A percentile compares a stretch with the other conserved stretches of the same genome.
Evolutionary conservation across 1,140 invertebrate species (phyloP).

Genomic region (Brachystomella parvula): DNA sequence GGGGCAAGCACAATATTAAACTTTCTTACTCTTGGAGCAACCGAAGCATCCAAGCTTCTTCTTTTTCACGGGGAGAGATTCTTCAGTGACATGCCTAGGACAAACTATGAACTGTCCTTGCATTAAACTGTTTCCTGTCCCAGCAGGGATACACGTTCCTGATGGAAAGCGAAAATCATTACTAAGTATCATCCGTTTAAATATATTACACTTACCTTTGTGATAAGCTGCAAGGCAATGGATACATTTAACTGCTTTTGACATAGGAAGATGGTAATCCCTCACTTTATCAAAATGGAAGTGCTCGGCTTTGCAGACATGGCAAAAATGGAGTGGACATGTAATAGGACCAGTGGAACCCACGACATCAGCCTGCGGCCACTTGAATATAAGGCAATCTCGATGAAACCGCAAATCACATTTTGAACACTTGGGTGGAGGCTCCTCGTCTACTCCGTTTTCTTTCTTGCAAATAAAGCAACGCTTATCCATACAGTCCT

Average conservation of each 20-base stretch:
- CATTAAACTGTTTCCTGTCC: constrained; percentile 12
- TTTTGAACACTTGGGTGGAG: constrained; percentile 23
- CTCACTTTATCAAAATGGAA: constrained; percentile 17
- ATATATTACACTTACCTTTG: constrained; percentile 23
- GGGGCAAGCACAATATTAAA: neutral
- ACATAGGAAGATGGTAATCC: constrained; percentile 15
- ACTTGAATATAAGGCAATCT: constrained; percentile 16
- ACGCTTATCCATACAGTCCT: constrained; percentile 8
- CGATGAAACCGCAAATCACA: constrained; percentile 26
- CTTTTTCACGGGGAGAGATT: neutral
- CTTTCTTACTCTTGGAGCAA: constrained; percentile 26
- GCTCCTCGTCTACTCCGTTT: neutral
- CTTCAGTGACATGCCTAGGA: constrained; percentile 19
- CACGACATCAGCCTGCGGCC: constrained; percentile 29
- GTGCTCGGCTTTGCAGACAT: constrained; percentile 30
- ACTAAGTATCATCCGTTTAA: neutral
- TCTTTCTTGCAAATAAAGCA: constrained; percentile 26
- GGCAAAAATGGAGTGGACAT: constrained; percentile 33
- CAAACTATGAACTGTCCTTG: constrained; percentile 22
- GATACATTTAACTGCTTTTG: constrained; percentile 15
- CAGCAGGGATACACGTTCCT: constrained; percentile 30
- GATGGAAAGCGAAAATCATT: constrained; percentile 1
- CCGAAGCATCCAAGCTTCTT: constrained; percentile 25
- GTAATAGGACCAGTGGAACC: constrained; percentile 19
- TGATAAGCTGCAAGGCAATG: constrained; percentile 28